Percentiles rank a stretch among this genome's conserved stretches.
These are phyloP conservation scores for Caenorhabditis japonica DNA, from an alignment of 2,888 invertebrate species.

Conservation along the genomic window DNA sequence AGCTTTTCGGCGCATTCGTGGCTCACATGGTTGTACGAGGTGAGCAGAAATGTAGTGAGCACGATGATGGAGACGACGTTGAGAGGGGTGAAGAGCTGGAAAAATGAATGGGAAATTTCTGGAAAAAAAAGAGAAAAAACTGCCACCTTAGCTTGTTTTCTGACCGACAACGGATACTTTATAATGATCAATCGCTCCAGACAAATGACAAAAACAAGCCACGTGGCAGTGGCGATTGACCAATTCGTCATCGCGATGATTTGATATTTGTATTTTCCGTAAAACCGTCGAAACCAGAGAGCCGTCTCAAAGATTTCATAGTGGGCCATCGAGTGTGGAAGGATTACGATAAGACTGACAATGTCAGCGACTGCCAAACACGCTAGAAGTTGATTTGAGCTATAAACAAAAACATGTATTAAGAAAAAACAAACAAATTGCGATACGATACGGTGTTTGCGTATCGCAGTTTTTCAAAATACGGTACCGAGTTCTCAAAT, in stretches of 20 bases:
- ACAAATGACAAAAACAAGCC: conserved; percentile 73
- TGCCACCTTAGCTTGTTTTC: conserved; percentile 44
- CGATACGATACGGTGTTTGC: no score
- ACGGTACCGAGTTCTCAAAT: conserved; percentile 67
- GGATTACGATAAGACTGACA: conserved; percentile 71
- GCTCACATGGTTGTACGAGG: conserved; percentile 71
- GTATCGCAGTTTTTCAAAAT: no score
- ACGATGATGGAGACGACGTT: conserved; percentile 64
- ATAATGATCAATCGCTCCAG: conserved; percentile 73
- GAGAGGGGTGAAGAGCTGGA: conserved; percentile 57
- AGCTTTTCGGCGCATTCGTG: conserved; percentile 65
- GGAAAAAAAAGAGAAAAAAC: background rate
- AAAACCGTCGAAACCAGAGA: conserved; percentile 69
- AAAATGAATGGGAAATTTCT: background rate
- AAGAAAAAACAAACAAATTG: background rate
- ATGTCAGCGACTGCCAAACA: conserved; percentile 74
- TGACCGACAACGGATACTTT: conserved; percentile 69
- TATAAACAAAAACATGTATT: no score
- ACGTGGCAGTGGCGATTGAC: conserved; percentile 74
- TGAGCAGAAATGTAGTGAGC: conserved; percentile 67
- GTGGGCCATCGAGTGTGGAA: conserved; percentile 74
- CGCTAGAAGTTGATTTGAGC: conserved; percentile 73
- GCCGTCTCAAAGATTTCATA: conserved; percentile 68
- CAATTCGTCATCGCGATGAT: conserved; percentile 73
- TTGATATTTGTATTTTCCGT: conserved; percentile 70